Evolutionary conservation across 1,140 invertebrate genomes (phyloP).

Genomic region (Drosophila obscura): DNA sequence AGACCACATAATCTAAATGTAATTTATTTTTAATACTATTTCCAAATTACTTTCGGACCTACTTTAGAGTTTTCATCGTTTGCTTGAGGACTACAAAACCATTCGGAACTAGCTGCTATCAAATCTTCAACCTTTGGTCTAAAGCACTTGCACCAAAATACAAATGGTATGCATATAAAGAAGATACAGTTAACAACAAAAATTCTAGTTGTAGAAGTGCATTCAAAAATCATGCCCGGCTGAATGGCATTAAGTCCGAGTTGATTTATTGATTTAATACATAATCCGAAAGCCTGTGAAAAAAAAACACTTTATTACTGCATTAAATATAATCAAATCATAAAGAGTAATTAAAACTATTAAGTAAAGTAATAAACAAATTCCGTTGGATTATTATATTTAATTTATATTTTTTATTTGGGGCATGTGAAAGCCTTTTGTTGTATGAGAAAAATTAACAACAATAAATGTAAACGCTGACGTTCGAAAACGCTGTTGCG

Average conservation of each 20-base stretch:
- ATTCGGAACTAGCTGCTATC: slow-evolving; percentile 54
- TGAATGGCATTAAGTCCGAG: slow-evolving; percentile 35
- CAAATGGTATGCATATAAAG: slow-evolving; percentile 27
- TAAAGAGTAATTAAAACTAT: too few relatives aligned
- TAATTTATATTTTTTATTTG: too few relatives aligned
- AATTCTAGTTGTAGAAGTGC: slow-evolving; percentile 4
- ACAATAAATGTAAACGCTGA: too few relatives aligned
- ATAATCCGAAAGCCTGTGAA: slow-evolving; percentile 26
- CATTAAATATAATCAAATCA: too few relatives aligned
- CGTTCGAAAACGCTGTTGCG: too few relatives aligned
- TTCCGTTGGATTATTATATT: too few relatives aligned
- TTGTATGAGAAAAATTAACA: too few relatives aligned
- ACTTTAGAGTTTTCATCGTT: slow-evolving; percentile 5
- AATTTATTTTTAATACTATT: not conserved
- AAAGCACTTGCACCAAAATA: slow-evolving; percentile 58
- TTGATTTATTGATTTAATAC: slow-evolving; percentile 12
- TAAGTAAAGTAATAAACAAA: too few relatives aligned
- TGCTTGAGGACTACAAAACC: slow-evolving; percentile 32
- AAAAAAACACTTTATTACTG: too few relatives aligned
- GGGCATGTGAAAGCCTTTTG: too few relatives aligned
- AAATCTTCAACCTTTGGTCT: slow-evolving; percentile 49
- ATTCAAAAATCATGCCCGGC: slow-evolving; percentile 22
- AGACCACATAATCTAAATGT: not conserved
- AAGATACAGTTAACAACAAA: slow-evolving; percentile 35
- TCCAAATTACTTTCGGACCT: not conserved